Base-by-base conservation (phyloP, 1,140 invertebrate species). In the Drosophila arizonae region DNA sequence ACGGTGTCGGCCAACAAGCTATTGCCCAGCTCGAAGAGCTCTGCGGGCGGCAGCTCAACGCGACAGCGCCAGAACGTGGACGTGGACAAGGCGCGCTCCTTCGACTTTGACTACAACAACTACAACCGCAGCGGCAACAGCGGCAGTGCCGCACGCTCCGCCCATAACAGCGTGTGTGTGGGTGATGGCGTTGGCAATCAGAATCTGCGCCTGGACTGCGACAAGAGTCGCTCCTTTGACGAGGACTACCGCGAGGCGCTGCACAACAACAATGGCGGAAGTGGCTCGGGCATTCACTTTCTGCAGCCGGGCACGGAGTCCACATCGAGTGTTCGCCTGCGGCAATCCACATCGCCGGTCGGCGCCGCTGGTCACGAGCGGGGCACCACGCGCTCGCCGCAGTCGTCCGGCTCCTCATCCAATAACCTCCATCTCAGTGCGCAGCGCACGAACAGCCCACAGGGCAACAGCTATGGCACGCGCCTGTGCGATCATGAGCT, bases 221-320 rank as follows among this genome's bases (percentile, higher is more conserved):
- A 92, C 30, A 90, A 90, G 58, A 82, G 81, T 21, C 89, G 85
- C 30, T 92, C 91, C 13, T 91, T 92, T n/a, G 91, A 92, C 57
- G 91, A 92, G 5, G 90, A 91, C 36, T 91, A 90, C 36, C 73
- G 91, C 13, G 89, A 90, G n/a, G 76, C 66, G 15, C n/a, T 82
- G 61, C 50, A 79, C 1, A 84, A 81, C 30, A 90, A 86, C 39
- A 78, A 76, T 17, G 68, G 63, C 9, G 75, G 68, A 5, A 57
- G 76, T 50, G 65, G 2, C 11, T 61, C 43, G 2, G 56, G 61
- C 15, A 11, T 75, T 33, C 81, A 87, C 2, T 91, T 81, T 10
- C 50, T 91, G 13, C 84, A 91, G 51, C 73, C 81, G 0, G 65
- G 58, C 33, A 48, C 41, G 17, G 73, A 76, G 9, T 17, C 74